Evolutionary conservation across 1,140 invertebrate genomes (phyloP), one percentile per base, ranked within the genome.

Genomic region (Drosophila murphyi): DNA sequence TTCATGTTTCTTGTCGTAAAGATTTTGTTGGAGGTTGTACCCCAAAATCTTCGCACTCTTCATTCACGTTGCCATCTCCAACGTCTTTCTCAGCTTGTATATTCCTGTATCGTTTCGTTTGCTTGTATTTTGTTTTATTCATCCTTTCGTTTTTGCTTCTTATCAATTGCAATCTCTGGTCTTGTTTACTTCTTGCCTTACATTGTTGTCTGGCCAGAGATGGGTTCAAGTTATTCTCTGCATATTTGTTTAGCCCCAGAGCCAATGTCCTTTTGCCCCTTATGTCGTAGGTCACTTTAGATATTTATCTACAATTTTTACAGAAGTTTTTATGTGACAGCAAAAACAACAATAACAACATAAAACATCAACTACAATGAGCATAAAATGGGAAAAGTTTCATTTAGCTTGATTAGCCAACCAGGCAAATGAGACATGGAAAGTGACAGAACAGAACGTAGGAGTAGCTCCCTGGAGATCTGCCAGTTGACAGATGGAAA

Each of bases 221-320:
- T 62, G 60, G 54, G 63, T 68, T 48, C 28, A 61, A 68, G 55
- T 60, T 68, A 54, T 61, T 57, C 28, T 52, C 8, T 52, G 48
- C 35, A 50, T 71, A 39, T 55, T 55, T 71, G 68, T 39, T 39
- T 48, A 35, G 37, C 6, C 41, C 34, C 55, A 37, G 63, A 47
- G 70, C 70, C 67, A 72, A 72, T 48, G 48, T 47, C 52, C 48
- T 43, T 48, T 55, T 41, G 48, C 39, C 45, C 41, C 32, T 54
- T 60, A 8, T 37, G 10, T 68, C 55, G 41, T 55, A 60, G 65
- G 50, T 61, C 57, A 56, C 29, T 55, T 50, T 43, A 45, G 31
- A 74, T 70, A 70, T 74, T 70, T 74, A 73, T 73, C 71, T 64
- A 54, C 41, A 56, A 56, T 73, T 48, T 67, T 68, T 55, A 62